A percentile compares a stretch with the other conserved stretches of the same genome.
Conservation (phyloP, 2,888 invertebrate genomes). For the Branchipolynoe longqiensis region DNA sequence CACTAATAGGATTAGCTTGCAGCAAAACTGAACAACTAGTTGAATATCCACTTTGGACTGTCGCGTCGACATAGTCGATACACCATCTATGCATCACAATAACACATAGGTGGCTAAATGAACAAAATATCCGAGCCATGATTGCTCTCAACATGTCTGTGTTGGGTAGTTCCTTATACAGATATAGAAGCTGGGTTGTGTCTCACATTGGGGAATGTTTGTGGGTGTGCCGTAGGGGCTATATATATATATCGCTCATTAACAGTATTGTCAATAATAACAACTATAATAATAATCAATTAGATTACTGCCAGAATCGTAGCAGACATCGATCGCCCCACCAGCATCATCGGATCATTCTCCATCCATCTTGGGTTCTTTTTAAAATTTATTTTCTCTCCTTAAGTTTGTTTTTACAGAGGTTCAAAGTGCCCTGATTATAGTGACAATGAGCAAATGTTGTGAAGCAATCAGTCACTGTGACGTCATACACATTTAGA, state of each 20-base stretch:
- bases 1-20: too few relatives aligned
- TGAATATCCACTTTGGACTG: conserved; percentile 16
- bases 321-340: too few relatives aligned
- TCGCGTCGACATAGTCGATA: conserved; percentile 1
- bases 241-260: conserved; percentile 7
- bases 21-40: too few relatives aligned
- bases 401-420: background rate
- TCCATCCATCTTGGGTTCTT: background rate
- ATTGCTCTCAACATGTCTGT: background rate
- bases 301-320: too few relatives aligned
- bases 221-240: background rate
- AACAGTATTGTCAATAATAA: background rate
- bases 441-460: conserved; percentile 54
- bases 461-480: conserved; percentile 51
- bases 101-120: conserved; percentile 35
- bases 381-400: background rate
- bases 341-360: too few relatives aligned
- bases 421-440: conserved; percentile 31
- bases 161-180: conserved; percentile 35
- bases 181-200: too few relatives aligned
- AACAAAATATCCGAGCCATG: conserved; percentile 21
- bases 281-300: too few relatives aligned
- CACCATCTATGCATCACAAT: conserved; percentile 20
- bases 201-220: conserved; percentile 54
- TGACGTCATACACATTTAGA: conserved; percentile 43